Percentiles rank a stretch among this genome's conserved stretches.
Conservation (phyloP, 2,797 vertebrate species). For the Pelodytes ibericus region DNA sequence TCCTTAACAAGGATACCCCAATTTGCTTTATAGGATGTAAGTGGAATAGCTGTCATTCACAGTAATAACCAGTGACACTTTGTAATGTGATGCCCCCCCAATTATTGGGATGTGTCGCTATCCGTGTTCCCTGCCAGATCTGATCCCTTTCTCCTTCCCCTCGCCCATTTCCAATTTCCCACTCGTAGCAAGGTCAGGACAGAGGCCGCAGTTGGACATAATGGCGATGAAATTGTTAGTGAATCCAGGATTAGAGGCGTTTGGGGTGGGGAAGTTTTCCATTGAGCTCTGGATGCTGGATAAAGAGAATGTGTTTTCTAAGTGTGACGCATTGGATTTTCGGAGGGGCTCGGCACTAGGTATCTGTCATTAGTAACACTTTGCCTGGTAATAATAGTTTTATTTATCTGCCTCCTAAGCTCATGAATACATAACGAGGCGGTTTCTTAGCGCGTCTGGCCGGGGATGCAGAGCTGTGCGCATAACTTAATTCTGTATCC, state of each 20-base stretch:
- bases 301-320: slow-evolving; percentile 83
- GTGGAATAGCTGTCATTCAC: background rate
- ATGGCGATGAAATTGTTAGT: slow-evolving; percentile 93
- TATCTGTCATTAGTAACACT: slow-evolving; percentile 99
- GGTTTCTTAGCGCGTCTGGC: slow-evolving; percentile 78
- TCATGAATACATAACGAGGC: slow-evolving; percentile 98
- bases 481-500: slow-evolving; percentile 66
- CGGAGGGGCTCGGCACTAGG: slow-evolving; percentile 96
- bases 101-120: too few species aligned
- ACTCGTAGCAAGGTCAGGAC: slow-evolving; percentile 92
- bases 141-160: background rate
- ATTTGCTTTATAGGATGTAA: too few species aligned
- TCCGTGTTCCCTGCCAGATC: too few species aligned
- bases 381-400: slow-evolving; percentile 97
- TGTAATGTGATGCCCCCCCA: background rate
- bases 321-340: slow-evolving; percentile 98
- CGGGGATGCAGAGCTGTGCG: slow-evolving; percentile 60
- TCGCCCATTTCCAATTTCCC: slow-evolving; percentile 88
- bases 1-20: background rate
- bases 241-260: slow-evolving; percentile 85
- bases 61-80: background rate
- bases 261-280: slow-evolving; percentile 84
- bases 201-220: slow-evolving; percentile 98
- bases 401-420: slow-evolving; percentile 92
- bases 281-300: slow-evolving; percentile 75